Conservation (phyloP, 1,140 invertebrate genomes). For the Pseudachorutes palmiensis region DNA sequence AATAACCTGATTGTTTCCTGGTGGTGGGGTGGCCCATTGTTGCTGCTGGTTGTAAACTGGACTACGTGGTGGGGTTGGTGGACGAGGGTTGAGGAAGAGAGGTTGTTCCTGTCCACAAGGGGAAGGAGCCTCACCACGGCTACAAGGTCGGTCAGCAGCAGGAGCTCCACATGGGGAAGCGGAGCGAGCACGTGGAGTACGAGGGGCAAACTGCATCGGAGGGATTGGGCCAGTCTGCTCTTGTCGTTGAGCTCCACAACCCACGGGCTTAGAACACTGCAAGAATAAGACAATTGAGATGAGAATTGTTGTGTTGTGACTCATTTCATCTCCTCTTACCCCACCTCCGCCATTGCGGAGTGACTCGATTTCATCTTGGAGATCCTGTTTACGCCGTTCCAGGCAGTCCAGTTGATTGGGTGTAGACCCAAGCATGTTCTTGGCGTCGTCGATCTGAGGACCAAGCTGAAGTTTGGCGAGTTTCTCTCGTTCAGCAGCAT, state of each 20-base stretch:
- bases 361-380: not conserved
- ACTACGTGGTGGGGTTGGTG: too few species aligned
- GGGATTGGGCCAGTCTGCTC: too few species aligned
- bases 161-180: too few species aligned
- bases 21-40: too few species aligned
- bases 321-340: not conserved
- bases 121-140: too few species aligned
- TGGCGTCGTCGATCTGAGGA: not conserved
- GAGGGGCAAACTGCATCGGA: not conserved
- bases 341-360: not conserved
- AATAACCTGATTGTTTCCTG: too few species aligned
- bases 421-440: not conserved
- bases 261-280: not conserved
- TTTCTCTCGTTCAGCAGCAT: not conserved
- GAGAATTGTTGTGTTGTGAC: not conserved
- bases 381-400: not conserved
- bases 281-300: not conserved
- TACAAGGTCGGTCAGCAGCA: too few species aligned
- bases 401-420: not conserved
- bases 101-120: too few species aligned
- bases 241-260: not conserved
- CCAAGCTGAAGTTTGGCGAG: not conserved
- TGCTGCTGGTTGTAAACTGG: too few species aligned
- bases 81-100: too few species aligned
- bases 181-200: too few species aligned